Percentiles rank a stretch among this genome's conserved stretches.
Evolutionary conservation across 1,140 invertebrate species (phyloP).

Genomic region (Diorhabda carinulata): DNA sequence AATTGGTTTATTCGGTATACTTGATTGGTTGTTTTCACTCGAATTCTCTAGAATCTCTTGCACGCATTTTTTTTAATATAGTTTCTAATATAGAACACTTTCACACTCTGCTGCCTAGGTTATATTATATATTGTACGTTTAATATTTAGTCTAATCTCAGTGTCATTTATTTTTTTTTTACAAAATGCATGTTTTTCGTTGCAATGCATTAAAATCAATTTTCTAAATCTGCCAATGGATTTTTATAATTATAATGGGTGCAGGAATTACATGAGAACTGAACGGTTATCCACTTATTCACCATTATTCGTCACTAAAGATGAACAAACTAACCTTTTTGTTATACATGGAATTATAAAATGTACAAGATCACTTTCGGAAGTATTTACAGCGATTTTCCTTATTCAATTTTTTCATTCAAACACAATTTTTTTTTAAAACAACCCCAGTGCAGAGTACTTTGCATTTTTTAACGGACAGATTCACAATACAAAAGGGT

Average conservation of each 20-base stretch:
- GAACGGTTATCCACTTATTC: not conserved
- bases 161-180: slow-evolving; percentile 23
- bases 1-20: not conserved
- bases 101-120: slow-evolving; percentile 26
- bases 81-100: slow-evolving; percentile 34
- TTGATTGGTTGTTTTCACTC: slow-evolving; percentile 5
- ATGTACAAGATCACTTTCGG: no score
- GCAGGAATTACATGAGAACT: slow-evolving; percentile 2
- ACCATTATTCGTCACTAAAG: no score
- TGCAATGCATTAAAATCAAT: not conserved
- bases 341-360: no score
- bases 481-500: no score
- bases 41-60: slow-evolving; percentile 22
- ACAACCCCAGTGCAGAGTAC: no score
- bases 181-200: not conserved
- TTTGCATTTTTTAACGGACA: no score
- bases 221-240: not conserved
- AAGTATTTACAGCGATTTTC: no score
- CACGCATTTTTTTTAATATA: slow-evolving; percentile 29
- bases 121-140: slow-evolving; percentile 28
- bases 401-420: no score
- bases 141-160: slow-evolving; percentile 26
- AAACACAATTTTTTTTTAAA: no score
- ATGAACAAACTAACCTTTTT: no score
- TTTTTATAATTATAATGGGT: not conserved